Base-by-base conservation (phyloP, 2,888 invertebrate genomes). In the Ephialtes manifestator region DNA sequence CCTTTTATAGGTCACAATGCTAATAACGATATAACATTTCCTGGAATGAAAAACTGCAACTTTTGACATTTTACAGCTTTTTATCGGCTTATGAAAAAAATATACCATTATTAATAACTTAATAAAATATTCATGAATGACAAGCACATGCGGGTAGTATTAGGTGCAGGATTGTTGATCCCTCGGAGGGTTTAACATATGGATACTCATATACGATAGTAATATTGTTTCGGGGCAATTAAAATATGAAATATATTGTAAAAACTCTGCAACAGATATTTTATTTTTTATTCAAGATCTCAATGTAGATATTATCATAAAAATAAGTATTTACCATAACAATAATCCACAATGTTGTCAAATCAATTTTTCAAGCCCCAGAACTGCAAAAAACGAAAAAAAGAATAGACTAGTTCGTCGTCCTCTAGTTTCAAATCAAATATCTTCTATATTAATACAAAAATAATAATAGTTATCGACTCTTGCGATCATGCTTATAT, bases 41-140 rank as follows among this genome's bases (percentile, higher is more conserved):
- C n/a, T n/a, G n/a, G 7, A 53, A 20, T 18, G 18, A 18, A 7
- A 18, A 53, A 18, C 20, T 18, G 48, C 48, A 13, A 51, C 53
- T 20, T 7, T 53, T 53, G 18, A 18, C 18, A 53, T 53, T 53
- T 53, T 18, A 0, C 8, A 53, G 18, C 4, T 53, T 53, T 53
- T 20, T 20, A 43, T 43, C 43, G 43, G 13, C 10, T 10, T 53
- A n/a, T 53, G 18, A 4, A 20, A 53, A 53, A 53, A 18, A 18
- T 4, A 20, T 18, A 53, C 15, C n/a, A n/a, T n/a, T n/a, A n/a
- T n/a, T n/a, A 10, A 5, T 39, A 8, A 5, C 4, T 51, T n/a
- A 51, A 51, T 51, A 51, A 15, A 51, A 51, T 51, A n/a, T 51
- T 51, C n/a, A 51, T 51, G n/a, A 51, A 51, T 51, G 51, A n/a